Conservation (phyloP, 2,113 vertebrate genomes). For the Chloebia gouldiae region DNA sequence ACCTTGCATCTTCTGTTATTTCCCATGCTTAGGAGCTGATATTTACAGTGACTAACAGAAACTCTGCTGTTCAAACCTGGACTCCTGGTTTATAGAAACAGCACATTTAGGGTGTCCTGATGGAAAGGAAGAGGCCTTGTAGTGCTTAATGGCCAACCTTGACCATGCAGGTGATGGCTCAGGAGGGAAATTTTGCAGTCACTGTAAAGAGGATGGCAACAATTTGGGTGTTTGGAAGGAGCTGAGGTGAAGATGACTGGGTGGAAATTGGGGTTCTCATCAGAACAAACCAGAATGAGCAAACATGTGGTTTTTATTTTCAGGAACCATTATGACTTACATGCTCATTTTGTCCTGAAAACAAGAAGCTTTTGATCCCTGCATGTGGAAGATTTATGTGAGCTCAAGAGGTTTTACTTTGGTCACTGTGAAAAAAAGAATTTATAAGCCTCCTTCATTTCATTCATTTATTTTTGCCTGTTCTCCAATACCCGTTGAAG, state of each 20-base stretch:
- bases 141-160: background rate
- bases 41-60: background rate
- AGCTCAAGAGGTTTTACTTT: constrained; percentile 3
- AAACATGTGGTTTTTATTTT: background rate
- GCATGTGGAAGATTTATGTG: background rate
- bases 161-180: background rate
- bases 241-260: background rate
- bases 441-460: constrained; percentile 12
- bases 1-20: background rate
- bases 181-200: background rate
- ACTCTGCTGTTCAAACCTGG: background rate
- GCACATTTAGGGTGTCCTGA: background rate
- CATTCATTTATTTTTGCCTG: constrained; percentile 41
- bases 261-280: background rate
- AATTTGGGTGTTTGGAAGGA: background rate
- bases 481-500: constrained; percentile 1
- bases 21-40: background rate
- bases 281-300: background rate
- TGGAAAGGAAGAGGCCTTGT: background rate
- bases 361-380: constrained; percentile 4
- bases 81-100: background rate
- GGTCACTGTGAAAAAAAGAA: background rate
- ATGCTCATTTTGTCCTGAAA: background rate
- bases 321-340: background rate
- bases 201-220: background rate